These are phyloP conservation scores for Drosophila limbata DNA, from an alignment of 2,888 invertebrate species.

Conservation along the genomic window DNA sequence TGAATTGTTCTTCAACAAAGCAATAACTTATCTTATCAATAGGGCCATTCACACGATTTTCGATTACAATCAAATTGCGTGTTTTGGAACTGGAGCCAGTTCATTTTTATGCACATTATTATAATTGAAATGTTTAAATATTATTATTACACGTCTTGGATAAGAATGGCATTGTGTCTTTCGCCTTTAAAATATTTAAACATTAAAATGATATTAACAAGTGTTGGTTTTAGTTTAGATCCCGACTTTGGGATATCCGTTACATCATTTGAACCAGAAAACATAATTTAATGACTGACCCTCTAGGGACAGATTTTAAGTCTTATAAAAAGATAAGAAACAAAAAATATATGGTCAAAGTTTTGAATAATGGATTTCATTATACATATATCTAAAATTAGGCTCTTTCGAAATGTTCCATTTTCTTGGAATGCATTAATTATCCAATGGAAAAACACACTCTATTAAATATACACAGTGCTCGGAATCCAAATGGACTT, in stretches of 20 bases:
- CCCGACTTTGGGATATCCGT: too few relatives aligned
- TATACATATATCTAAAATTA: neutral
- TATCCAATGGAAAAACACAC: neutral
- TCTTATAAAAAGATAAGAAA: too few relatives aligned
- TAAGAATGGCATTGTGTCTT: too few relatives aligned
- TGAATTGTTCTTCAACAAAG: neutral
- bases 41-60: neutral
- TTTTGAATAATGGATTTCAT: slow-evolving; percentile 1
- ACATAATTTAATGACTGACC: too few relatives aligned
- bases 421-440: neutral
- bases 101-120: neutral
- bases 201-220: too few relatives aligned
- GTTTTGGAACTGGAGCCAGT: neutral
- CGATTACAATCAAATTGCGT: neutral
- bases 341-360: too few relatives aligned
- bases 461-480: neutral
- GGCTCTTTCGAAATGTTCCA: slow-evolving; percentile 1
- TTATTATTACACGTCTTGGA: too few relatives aligned
- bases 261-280: too few relatives aligned
- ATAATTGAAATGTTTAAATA: neutral
- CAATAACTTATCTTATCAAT: slow-evolving; percentile 3
- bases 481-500: neutral
- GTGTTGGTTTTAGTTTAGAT: fast-evolving
- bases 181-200: too few relatives aligned
- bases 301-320: too few relatives aligned